phyloP scores from a whole-genome alignment of 1,140 invertebrate species.

The Dreissena polymorpha region DNA sequence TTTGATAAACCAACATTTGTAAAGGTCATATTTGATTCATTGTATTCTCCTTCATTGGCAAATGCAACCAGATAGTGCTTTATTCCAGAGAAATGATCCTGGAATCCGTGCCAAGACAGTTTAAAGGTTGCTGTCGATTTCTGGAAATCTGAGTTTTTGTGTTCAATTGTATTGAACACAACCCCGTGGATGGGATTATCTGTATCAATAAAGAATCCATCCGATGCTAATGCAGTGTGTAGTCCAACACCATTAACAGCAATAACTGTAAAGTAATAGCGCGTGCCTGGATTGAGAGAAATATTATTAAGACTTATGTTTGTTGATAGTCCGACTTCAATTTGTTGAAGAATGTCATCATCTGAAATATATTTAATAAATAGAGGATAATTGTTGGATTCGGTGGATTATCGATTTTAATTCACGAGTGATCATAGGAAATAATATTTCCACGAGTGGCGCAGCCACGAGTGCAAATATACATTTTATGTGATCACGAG shows the following conservation, averaged over 20 bases:
- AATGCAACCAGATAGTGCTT: slow-evolving; percentile 48
- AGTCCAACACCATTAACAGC: slow-evolving; percentile 57
- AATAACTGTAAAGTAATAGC: slow-evolving; percentile 57
- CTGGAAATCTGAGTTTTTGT: slow-evolving; percentile 34
- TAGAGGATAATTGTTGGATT: too few species aligned
- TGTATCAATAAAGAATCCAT: too few species aligned
- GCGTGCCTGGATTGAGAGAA: slow-evolving; percentile 44
- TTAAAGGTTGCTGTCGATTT: slow-evolving; percentile 36
- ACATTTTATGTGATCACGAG: too few species aligned
- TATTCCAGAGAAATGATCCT: slow-evolving; percentile 54
- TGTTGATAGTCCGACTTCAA: slow-evolving; percentile 24
- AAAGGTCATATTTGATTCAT: background rate
- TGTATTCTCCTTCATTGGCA: background rate
- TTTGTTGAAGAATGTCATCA: slow-evolving; percentile 37
- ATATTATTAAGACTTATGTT: slow-evolving; percentile 16
- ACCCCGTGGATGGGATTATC: too few species aligned
- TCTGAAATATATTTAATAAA: slow-evolving; percentile 48
- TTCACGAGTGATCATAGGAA: too few species aligned
- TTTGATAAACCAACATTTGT: too few species aligned
- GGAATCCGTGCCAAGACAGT: slow-evolving; percentile 61
- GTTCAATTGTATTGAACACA: slow-evolving; percentile 43
- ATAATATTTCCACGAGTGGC: too few species aligned
- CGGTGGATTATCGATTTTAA: too few species aligned
- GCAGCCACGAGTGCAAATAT: too few species aligned
- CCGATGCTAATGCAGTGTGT: slow-evolving; percentile 30